Evolutionary conservation across 2,888 invertebrate species (phyloP), one percentile per base, ranked within the genome.

Genomic region (Andrena minutula): DNA sequence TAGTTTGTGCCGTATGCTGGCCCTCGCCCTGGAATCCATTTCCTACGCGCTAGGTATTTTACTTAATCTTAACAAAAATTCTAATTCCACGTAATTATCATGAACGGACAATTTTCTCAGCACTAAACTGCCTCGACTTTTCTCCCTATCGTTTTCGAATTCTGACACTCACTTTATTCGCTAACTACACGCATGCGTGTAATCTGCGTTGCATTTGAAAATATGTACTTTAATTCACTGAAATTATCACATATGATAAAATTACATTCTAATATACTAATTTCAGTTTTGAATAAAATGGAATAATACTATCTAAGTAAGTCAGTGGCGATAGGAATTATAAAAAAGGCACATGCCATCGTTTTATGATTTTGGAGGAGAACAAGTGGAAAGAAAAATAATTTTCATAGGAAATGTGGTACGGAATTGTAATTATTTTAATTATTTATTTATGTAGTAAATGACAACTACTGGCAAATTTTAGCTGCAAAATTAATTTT

Each of bases 11-110:
- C 71, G 53, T 20, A 26, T 56, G 35, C 58, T 49, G 64, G 61
- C 56, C 71, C 75, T 69, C 76, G 70, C 71, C 47, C 49, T 47
- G 23, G 60, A 82, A 82, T 84, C 58, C 65, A 70, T 80, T 84
- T 82, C 68, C 66, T 35, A 73, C 68, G 68, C 47, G 51, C 60
- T 3, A 28, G 49, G 30, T 68, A 66, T 61, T 76, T 47, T 76
- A 23, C 56, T 74, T 60, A 74, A 72, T 32, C 28, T 56, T 64
- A 74, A 61, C 60, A 58, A 74, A 61, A 79, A 63, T 58, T 32
- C 32, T 53, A 35, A 53, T 49, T 23, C 6, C 26, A 2, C 2
- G 3, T 32, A 60, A 30, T 51, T 51, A 51, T 65, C n/a, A 7
- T 10, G 28, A 2, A 30, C 16, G 5, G 35, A 32, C 4, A 51